Conservation (phyloP, 2,113 vertebrate genomes). For the Scophthalmus maximus region DNA sequence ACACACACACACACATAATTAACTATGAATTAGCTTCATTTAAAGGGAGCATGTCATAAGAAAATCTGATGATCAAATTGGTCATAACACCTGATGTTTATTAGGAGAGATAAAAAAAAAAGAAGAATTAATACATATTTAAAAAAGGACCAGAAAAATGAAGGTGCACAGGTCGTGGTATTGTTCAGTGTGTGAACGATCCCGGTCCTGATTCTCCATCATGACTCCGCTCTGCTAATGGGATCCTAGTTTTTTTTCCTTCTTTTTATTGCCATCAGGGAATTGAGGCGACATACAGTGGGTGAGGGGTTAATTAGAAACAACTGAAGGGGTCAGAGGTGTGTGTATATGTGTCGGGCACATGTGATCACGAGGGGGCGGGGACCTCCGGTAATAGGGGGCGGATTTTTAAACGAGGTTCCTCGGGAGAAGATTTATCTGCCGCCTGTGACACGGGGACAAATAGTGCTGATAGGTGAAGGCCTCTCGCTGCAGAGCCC, state of each 20-base stretch:
- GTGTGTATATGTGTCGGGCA: slow-evolving; percentile 35
- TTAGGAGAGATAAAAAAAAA: too few species aligned
- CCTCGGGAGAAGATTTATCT: slow-evolving; percentile 96
- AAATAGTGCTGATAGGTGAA: slow-evolving; percentile 95
- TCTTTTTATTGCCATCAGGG: slow-evolving; percentile 88
- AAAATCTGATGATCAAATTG: not conserved
- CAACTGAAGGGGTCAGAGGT: slow-evolving; percentile 88
- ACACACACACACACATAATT: not conserved
- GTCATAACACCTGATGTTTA: not conserved
- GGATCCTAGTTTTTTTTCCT: slow-evolving; percentile 82
- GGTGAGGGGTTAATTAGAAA: slow-evolving; percentile 97
- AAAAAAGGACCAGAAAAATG: too few species aligned
- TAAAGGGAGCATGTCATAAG: not conserved
- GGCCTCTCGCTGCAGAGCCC: slow-evolving; percentile 88
- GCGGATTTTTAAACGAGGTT: slow-evolving; percentile 85
- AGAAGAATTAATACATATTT: too few species aligned
- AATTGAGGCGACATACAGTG: slow-evolving; percentile 81
- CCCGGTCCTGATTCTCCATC: slow-evolving; percentile 62
- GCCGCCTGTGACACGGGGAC: slow-evolving; percentile 88
- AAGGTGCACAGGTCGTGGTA: not conserved
- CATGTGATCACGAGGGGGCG: slow-evolving; percentile 89
- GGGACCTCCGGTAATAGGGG: slow-evolving; percentile 86
- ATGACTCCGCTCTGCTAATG: slow-evolving; percentile 81
- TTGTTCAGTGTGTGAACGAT: not conserved
- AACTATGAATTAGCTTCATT: slow-evolving; percentile 3